Evolutionary conservation across 2,797 vertebrate species (phyloP).

Genomic region (Neopelma chrysocephalum): DNA sequence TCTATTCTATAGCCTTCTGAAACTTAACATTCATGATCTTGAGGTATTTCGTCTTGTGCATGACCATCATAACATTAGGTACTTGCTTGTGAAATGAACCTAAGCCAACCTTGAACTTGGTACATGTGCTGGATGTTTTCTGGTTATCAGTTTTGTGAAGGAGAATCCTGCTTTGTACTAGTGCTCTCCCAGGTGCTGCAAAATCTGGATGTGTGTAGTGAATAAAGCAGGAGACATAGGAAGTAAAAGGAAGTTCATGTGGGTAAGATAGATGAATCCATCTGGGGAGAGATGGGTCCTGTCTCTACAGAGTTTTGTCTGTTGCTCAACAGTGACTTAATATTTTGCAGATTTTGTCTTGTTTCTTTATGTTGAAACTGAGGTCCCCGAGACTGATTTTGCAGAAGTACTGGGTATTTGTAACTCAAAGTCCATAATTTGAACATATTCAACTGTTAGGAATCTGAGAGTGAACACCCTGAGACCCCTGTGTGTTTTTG

Average conservation of each 20-base stretch:
- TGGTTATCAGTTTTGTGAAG: neutral
- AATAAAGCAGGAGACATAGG: neutral
- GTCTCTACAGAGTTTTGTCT: neutral
- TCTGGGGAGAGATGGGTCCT: rapidly evolving
- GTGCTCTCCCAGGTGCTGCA: neutral
- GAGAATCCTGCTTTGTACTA: neutral
- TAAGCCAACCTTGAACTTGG: neutral
- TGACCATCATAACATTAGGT: neutral
- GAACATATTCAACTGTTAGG: neutral
- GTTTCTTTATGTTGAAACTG: neutral
- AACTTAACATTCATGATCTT: neutral
- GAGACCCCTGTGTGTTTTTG: neutral
- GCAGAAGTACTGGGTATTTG: neutral
- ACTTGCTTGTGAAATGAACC: neutral
- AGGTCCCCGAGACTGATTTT: neutral
- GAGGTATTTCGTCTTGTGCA: neutral
- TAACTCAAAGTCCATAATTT: neutral
- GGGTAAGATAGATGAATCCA: neutral
- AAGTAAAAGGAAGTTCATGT: neutral
- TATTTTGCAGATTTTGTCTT: neutral
- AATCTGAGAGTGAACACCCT: neutral
- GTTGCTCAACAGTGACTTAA: neutral
- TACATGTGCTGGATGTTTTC: neutral
- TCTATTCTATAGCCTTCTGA: neutral
- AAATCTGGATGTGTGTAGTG: neutral